Evolutionary conservation across 1,140 invertebrate genomes (phyloP).

Genomic region (Acromyrmex charruanus): DNA sequence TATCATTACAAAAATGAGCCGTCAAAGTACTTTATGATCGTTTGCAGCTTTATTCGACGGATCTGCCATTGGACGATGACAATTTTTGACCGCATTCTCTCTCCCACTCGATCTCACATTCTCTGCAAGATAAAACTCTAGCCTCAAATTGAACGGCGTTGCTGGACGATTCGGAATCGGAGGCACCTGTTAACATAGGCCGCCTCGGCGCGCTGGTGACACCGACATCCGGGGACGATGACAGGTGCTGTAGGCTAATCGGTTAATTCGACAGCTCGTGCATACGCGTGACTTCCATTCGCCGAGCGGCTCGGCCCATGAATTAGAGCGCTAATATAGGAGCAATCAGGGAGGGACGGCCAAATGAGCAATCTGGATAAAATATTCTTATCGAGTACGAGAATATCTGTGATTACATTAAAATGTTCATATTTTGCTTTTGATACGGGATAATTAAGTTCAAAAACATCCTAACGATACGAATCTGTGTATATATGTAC

Average conservation of each 20-base stretch:
- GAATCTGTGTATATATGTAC: neutral
- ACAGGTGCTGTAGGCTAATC: constrained; percentile 71
- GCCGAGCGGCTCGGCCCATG: constrained; percentile 51
- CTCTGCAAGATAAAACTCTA: constrained; percentile 46
- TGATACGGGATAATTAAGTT: neutral
- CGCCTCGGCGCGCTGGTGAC: constrained; percentile 41
- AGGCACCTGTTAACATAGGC: constrained; percentile 75
- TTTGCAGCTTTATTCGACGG: neutral
- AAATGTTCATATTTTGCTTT: constrained; percentile 1
- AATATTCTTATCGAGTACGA: neutral
- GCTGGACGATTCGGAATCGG: constrained; percentile 63
- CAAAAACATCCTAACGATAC: neutral
- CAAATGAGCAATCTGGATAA: constrained; percentile 54
- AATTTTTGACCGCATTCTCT: neutral
- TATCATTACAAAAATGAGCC: neutral
- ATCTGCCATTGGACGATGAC: neutral
- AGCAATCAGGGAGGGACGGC: constrained; percentile 34
- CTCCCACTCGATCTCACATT: neutral
- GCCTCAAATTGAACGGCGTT: constrained; percentile 25
- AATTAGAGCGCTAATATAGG: constrained; percentile 15
- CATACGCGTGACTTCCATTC: constrained; percentile 71
- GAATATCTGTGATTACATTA: constrained; percentile 6
- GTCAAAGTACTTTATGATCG: neutral
- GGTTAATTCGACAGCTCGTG: constrained; percentile 75
- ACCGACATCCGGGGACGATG: constrained; percentile 67